Evolutionary conservation across 2,113 vertebrate genomes (phyloP).

Genomic region (Mustela nigripes): DNA sequence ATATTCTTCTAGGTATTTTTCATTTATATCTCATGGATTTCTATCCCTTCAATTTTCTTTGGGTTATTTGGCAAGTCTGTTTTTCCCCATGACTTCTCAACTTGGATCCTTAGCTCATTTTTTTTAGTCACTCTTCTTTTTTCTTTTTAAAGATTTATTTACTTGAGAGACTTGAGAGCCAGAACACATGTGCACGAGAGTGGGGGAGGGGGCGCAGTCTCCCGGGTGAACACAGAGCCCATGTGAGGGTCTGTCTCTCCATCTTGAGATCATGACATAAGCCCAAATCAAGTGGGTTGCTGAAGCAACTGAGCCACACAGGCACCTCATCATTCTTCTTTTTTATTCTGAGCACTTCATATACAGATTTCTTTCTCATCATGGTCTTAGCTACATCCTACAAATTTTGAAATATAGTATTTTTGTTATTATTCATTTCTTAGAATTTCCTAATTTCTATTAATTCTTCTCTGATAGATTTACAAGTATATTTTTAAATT

Average conservation of each 20-base stretch:
- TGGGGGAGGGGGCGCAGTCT: too few species aligned
- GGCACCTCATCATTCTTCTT: not conserved
- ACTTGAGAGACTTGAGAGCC: not conserved
- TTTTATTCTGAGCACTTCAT: not conserved
- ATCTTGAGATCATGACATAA: not conserved
- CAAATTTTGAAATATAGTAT: not conserved
- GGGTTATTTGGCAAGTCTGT: not conserved
- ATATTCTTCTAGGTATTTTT: not conserved
- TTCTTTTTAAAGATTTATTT: not conserved
- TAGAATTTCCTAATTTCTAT: not conserved
- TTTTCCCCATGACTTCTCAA: not conserved
- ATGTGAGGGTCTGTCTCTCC: not conserved
- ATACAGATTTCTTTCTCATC: not conserved
- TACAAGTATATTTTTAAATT: not conserved
- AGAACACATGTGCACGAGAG: too few species aligned
- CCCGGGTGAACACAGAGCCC: not conserved
- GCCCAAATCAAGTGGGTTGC: not conserved
- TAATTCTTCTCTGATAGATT: slow-evolving; percentile 43
- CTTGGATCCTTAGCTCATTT: not conserved
- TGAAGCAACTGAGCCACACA: not conserved
- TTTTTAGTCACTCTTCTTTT: not conserved
- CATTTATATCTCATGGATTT: slow-evolving; percentile 23
- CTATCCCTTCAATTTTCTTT: not conserved
- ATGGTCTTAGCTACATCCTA: not conserved
- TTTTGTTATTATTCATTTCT: not conserved